Conservation (phyloP, 2,113 vertebrate genomes). For the Nesoenas mayeri region DNA sequence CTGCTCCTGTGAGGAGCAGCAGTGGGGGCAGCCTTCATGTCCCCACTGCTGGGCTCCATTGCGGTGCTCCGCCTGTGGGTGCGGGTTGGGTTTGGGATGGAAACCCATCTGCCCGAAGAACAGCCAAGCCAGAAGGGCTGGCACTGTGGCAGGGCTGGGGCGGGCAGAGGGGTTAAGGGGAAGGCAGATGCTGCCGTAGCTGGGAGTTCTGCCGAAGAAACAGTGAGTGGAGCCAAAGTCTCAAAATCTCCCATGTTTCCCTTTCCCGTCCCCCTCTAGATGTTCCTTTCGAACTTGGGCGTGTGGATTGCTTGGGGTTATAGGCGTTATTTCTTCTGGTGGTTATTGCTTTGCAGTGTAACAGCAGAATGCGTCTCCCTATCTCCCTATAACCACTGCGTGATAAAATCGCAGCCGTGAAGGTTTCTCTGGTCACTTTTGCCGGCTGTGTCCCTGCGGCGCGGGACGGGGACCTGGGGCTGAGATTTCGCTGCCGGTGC, state of each 20-base stretch:
- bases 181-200: not conserved
- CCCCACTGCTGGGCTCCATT: fast-evolving
- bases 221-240: not conserved
- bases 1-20: not conserved
- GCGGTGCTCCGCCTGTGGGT: fast-evolving
- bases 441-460: not conserved
- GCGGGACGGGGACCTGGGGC: not conserved
- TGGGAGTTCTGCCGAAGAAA: not conserved
- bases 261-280: not conserved
- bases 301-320: not conserved
- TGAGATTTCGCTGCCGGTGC: fast-evolving
- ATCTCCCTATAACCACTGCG: not conserved
- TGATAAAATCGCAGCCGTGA: not conserved
- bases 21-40: fast-evolving
- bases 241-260: too few species aligned
- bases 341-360: not conserved
- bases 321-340: not conserved
- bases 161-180: not conserved
- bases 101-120: fast-evolving
- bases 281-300: not conserved
- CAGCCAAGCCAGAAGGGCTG: not conserved
- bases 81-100: fast-evolving
- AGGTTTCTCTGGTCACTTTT: fast-evolving
- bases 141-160: not conserved
- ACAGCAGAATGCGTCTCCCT: not conserved